phyloP scores from a whole-genome alignment of 2,888 invertebrate genomes.

The Therioaphis trifolii region DNA sequence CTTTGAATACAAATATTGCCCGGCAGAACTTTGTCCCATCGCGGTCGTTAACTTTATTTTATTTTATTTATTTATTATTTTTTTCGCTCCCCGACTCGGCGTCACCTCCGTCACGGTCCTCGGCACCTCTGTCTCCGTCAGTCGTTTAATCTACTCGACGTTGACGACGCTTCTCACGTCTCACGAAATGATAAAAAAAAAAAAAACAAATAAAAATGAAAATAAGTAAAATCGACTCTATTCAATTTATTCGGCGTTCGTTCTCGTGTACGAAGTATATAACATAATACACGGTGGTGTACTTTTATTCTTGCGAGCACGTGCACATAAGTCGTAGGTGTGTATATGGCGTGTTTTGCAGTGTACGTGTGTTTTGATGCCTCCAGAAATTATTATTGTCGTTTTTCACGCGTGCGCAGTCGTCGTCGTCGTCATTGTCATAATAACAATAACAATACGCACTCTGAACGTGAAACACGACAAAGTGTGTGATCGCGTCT shows the following conservation, averaged over 20 bases:
- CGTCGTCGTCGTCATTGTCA: no score
- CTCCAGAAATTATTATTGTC: constrained; percentile 23
- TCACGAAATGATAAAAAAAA: constrained; percentile 20
- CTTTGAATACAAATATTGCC: constrained; percentile 60
- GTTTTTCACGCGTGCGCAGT: not conserved
- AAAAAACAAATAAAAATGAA: no score
- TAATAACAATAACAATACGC: not conserved
- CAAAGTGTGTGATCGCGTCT: no score
- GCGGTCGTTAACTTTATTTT: constrained; percentile 57
- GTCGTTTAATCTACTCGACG: constrained; percentile 52
- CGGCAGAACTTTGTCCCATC: constrained; percentile 52
- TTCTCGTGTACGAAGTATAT: not conserved
- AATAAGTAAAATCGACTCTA: constrained; percentile 51
- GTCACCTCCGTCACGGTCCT: not conserved
- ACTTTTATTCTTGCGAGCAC: no score
- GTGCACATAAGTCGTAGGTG: not conserved
- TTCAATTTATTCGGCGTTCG: constrained; percentile 55
- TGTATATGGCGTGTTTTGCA: not conserved
- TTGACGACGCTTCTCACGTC: constrained; percentile 60
- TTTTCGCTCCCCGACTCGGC: constrained; percentile 5
- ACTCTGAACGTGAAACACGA: no score
- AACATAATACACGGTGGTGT: no score
- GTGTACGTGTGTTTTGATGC: constrained; percentile 18
- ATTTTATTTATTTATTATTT: constrained; percentile 21
- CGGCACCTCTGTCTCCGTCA: not conserved